Base-by-base conservation (phyloP, 1,140 invertebrate species). In the Cotesia typhae region DNA sequence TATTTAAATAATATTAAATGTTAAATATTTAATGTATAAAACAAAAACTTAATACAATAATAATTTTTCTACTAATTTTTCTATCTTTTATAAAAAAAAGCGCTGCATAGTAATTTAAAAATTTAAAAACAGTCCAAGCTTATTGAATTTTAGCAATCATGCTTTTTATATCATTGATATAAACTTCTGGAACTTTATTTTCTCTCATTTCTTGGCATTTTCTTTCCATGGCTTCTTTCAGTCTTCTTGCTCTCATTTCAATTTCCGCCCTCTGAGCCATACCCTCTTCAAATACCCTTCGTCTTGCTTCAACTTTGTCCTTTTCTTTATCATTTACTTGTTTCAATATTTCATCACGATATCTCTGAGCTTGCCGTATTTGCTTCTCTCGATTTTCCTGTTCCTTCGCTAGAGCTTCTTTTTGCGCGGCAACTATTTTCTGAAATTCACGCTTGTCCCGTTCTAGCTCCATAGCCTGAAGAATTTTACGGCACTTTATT, bases 1-100 rank as follows among this genome's bases (percentile, higher is more conserved):
- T 96, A 74, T 96, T 93, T 92, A 96, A 96, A 85, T 97, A 88
- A 85, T 73, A 2, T 28, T 28, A 28, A 28, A 28, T 28, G 20
- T 28, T 61, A 59, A 12, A 41, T 70, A 61, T 67, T 74, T 67
- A 68, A 81, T 82, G 79, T 28, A 28, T 28, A 28, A 28, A 28
- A 28, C 20, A 67, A 38, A 14, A 74, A 67, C 73, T 73, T n/a
- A 70, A 66, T 67, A 60, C 2, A 37, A 68, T 41, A 65, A 41
- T 12, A 70, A 10, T 28, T 28, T 28, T 28, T 28, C 20, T 28
- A 28, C 20, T 28, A 1, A 28, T 1, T 28, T 28, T 28, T 28
- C 20, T 28, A 28, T 28, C 20, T 28, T 28, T 28, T 28, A 28
- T 28, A 28, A 28, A 28, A 28, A 28, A 28, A 28, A 28, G 20